Conservation (phyloP, 2,888 invertebrate genomes). For the Nemurella pictetii region DNA sequence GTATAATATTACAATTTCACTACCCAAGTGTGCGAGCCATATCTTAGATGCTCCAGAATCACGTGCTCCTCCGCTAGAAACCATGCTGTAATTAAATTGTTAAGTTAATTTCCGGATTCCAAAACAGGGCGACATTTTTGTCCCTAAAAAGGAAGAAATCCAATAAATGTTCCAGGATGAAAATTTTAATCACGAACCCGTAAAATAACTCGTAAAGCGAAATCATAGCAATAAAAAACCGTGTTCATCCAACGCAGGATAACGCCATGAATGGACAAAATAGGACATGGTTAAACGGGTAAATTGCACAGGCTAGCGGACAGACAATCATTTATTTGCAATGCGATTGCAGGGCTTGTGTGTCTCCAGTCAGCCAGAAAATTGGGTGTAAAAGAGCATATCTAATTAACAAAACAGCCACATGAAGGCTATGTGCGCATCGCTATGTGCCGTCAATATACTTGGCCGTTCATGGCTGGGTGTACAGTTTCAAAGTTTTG, state of each 20-base stretch:
- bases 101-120: not conserved
- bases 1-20: not conserved
- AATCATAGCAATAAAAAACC: not conserved
- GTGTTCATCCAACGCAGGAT: no score
- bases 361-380: conserved; percentile 5
- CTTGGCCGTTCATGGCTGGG: not conserved
- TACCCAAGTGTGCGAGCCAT: not conserved
- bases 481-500: not conserved
- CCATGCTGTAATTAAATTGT: not conserved
- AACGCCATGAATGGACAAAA: not conserved
- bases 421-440: not conserved
- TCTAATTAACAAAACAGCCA: conserved; percentile 9
- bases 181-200: not conserved
- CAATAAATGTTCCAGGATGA: not conserved
- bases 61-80: not conserved
- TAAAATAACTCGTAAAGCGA: not conserved
- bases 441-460: not conserved
- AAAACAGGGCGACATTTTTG: not conserved
- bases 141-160: not conserved
- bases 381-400: conserved; percentile 26
- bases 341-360: not conserved
- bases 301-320: not conserved
- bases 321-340: not conserved
- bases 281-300: not conserved
- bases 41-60: not conserved